Percentiles rank a stretch among this genome's conserved stretches.
Conservation (phyloP, 30 jellyfish, hydroid and myxozoan species). For the Cassiopea andromeda region DNA sequence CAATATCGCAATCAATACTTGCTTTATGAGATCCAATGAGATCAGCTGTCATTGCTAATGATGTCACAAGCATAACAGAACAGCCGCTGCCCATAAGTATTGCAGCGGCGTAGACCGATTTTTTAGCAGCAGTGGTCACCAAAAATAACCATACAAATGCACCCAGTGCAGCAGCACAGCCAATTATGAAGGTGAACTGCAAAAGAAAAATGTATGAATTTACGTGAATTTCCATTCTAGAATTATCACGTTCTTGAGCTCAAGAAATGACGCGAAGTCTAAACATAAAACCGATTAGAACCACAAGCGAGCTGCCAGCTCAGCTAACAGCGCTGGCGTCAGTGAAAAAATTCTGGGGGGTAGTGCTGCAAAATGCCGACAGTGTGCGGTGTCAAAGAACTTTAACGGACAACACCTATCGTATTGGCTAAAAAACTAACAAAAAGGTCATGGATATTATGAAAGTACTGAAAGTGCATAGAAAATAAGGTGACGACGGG, state of each 20-base stretch:
- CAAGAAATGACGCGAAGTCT: too few species aligned
- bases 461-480: too few species aligned
- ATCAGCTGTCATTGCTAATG: constrained; percentile 93
- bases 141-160: constrained; percentile 77
- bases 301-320: too few species aligned
- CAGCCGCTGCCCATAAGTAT: constrained; percentile 80
- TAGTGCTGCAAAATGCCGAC: too few species aligned
- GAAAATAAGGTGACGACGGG: too few species aligned
- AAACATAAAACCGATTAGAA: too few species aligned
- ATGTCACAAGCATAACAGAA: constrained; percentile 82
- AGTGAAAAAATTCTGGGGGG: too few species aligned
- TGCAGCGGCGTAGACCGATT: constrained; percentile 85
- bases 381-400: too few species aligned
- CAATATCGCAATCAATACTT: neutral
- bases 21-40: constrained; percentile 87
- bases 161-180: constrained; percentile 69
- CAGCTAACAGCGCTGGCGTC: too few species aligned
- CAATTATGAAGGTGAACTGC: constrained; percentile 79
- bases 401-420: too few species aligned
- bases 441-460: too few species aligned
- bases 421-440: too few species aligned
- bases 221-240: neutral
- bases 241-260: neutral
- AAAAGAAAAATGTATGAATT: neutral
- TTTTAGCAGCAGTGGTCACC: constrained; percentile 61